Base-by-base conservation (phyloP, 2,113 vertebrate genomes). In the Neodontobutis hainanensis region DNA sequence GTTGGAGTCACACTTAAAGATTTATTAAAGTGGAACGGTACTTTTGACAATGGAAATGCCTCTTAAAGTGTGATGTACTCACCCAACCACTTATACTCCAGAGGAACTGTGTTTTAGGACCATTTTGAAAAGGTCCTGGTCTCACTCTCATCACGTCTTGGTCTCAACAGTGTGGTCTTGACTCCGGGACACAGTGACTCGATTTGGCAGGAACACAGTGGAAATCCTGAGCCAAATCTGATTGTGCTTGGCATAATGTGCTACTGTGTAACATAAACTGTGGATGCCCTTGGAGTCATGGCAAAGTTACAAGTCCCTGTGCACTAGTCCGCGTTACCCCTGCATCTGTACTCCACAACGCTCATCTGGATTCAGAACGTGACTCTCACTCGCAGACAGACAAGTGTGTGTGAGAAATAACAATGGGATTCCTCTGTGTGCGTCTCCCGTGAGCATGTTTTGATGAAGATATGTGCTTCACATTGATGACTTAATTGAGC, bases 401-500 rank as follows among this genome's bases (percentile, higher is more conserved):
- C 32, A 15, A 55, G 32, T 14, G 34, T 55, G 52, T 55, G 52
- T 55, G 12, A 55, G 52, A 55, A 55, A 55, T 55, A 55, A 55
- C 52, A 55, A 55, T 55, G 35, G 52, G 52, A 38, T 55, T 55
- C 11, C 34, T 61, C 51, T 19, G 10, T 11, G 14, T 34, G 2
- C 10, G 8, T 16, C 19, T 52, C 34, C 47, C 1, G 19, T 12
- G 42, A 49, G 4, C 14, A 8, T 27, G 10, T 59, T 61, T 27
- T 61, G 19, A 67, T 52, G 38, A 51, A 51, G 45, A 51, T 11
- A 12, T 19, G 10, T n/a, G 8, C 7, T 47, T 44, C 6, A 35
- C 7, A 10, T 5, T 63, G 65, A 12, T 35, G 51, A 68, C 51
- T 63, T 58, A 59, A 63, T 63, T 63, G 65, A 72, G 42, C 15